Evolutionary conservation across 1,140 invertebrate genomes (phyloP).

Genomic region (Teleopsis dalmanni): DNA sequence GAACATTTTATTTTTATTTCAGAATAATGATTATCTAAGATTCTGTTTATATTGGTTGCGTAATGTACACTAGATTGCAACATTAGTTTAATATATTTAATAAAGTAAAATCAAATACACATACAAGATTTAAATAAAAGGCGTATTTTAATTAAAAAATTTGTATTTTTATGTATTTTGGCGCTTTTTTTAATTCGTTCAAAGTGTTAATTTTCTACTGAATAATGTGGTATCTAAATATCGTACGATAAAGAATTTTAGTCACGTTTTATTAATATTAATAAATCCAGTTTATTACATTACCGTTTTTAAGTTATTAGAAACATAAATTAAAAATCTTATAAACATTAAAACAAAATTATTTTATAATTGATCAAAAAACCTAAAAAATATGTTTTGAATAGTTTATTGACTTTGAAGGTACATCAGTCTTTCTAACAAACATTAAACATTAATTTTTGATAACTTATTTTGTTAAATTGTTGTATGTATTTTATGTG

Average conservation of each 20-base stretch:
- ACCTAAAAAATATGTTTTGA: too few species aligned
- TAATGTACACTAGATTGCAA: not conserved
- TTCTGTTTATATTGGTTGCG: conserved; percentile 2
- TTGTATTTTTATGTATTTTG: not conserved
- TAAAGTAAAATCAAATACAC: conserved; percentile 5
- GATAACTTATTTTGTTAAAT: not conserved
- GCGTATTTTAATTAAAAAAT: not conserved
- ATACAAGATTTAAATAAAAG: conserved; percentile 7
- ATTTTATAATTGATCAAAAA: too few species aligned
- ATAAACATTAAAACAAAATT: too few species aligned
- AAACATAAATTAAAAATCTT: too few species aligned
- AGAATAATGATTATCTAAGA: conserved; percentile 5
- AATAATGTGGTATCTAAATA: too few species aligned
- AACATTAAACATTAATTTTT: not conserved
- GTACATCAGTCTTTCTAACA: conserved; percentile 42
- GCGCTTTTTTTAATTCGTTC: not conserved
- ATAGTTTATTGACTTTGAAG: conserved; percentile 42
- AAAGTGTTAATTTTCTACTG: conserved; percentile 20
- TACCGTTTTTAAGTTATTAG: too few species aligned
- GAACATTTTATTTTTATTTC: conserved; percentile 7
- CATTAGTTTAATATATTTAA: conserved; percentile 6
- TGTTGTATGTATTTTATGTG: not conserved
- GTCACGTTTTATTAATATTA: too few species aligned
- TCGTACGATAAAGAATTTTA: too few species aligned
- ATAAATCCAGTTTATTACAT: too few species aligned